Evolutionary conservation across 2,797 vertebrate species (phyloP).

Genomic region (Pseudochirops cupreus): DNA sequence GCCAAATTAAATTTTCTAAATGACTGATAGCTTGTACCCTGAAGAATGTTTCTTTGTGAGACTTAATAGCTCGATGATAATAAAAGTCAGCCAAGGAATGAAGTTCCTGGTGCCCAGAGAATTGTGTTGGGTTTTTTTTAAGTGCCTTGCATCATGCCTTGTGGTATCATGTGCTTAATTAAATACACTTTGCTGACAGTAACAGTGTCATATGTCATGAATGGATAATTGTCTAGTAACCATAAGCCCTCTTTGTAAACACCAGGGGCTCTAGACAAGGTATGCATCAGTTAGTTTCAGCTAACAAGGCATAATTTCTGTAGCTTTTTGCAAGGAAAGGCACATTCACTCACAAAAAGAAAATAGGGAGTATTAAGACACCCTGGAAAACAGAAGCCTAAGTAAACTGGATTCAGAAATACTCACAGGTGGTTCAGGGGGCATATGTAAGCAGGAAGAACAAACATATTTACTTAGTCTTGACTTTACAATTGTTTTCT

Average conservation of each 20-base stretch:
- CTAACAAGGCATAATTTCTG: slow-evolving; percentile 45
- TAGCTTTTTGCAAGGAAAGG: slow-evolving; percentile 8
- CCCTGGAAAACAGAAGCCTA: not conserved
- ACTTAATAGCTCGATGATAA: slow-evolving; percentile 44
- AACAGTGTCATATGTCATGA: slow-evolving; percentile 73
- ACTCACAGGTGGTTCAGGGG: not conserved
- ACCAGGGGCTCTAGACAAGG: slow-evolving; percentile 26
- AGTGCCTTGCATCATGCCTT: slow-evolving; percentile 44
- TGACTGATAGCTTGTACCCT: slow-evolving; percentile 45
- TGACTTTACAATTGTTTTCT: not conserved
- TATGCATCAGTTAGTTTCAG: slow-evolving; percentile 38
- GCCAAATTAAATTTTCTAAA: slow-evolving; percentile 55
- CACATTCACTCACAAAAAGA: slow-evolving; percentile 34
- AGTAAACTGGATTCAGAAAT: not conserved
- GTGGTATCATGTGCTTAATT: slow-evolving; percentile 72
- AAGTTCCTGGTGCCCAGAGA: slow-evolving; percentile 50
- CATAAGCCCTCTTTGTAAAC: slow-evolving; percentile 69
- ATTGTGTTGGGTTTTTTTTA: slow-evolving; percentile 27
- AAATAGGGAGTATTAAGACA: not conserved
- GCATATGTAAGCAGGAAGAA: not conserved
- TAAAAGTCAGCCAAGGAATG: slow-evolving; percentile 41
- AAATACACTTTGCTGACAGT: slow-evolving; percentile 71
- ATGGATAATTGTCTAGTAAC: slow-evolving; percentile 75
- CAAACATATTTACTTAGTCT: not conserved
- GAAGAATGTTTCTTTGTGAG: slow-evolving; percentile 19